Conservation (phyloP, 2,888 invertebrate genomes). For the Anarsia innoxiella region DNA sequence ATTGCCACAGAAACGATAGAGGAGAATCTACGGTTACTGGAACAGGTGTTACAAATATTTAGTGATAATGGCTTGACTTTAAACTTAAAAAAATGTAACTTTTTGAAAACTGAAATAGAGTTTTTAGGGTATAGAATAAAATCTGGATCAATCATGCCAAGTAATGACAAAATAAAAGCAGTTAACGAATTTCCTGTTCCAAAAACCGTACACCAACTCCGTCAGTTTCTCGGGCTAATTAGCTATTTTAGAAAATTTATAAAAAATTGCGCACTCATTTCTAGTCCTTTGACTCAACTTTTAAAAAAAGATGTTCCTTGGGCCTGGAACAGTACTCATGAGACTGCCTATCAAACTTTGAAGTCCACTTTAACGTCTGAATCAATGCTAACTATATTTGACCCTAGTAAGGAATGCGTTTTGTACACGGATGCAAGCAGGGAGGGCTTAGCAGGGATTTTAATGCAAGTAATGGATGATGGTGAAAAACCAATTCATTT, state of each 20-base stretch:
- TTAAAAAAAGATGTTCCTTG: constrained; percentile 5
- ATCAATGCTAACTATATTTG: not conserved
- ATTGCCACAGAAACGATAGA: too few species aligned
- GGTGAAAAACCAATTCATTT: not conserved
- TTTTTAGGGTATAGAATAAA: not conserved
- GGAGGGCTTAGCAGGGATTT: not conserved
- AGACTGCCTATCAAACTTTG: not conserved
- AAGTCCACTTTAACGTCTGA: not conserved
- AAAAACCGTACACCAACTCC: constrained; percentile 4
- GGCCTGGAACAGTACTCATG: not conserved
- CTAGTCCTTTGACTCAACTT: constrained; percentile 6
- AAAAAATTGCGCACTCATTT: constrained; percentile 3
- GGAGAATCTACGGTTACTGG: not conserved
- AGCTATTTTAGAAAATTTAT: constrained; percentile 11
- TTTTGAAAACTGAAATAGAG: not conserved
- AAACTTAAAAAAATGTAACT: too few species aligned
- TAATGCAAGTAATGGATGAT: not conserved
- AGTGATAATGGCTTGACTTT: too few species aligned
- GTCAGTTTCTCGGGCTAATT: constrained; percentile 9
- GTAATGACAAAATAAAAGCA: not conserved
- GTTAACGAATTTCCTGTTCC: not conserved
- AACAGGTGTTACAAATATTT: not conserved
- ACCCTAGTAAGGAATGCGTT: too few species aligned
- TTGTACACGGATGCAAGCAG: too few species aligned
- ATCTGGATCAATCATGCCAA: not conserved